Conservation (phyloP, 2,113 vertebrate species). For the Crotophaga sulcirostris region DNA sequence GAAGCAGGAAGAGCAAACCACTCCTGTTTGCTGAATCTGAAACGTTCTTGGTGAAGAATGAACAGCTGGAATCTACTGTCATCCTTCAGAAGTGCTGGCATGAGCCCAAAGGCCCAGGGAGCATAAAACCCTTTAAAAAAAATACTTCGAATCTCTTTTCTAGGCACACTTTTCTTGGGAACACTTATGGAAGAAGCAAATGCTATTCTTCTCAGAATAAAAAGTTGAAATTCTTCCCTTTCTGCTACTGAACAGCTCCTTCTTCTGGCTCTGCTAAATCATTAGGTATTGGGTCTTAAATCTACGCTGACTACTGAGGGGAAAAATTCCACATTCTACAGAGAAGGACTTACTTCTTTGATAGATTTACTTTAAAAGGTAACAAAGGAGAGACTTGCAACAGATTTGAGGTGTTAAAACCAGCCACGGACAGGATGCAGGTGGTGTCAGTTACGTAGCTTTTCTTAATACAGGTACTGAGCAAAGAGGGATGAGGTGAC, state of each 20-base stretch:
- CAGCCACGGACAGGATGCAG: not conserved
- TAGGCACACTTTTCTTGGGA: not conserved
- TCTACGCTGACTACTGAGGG: not conserved
- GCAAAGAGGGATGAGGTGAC: not conserved
- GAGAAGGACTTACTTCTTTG: not conserved
- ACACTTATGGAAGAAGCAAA: not conserved
- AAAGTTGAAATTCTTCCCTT: not conserved
- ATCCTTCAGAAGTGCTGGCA: not conserved
- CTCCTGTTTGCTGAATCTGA: not conserved
- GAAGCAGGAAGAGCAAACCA: not conserved
- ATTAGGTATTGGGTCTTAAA: constrained; percentile 2
- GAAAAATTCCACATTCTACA: not conserved
- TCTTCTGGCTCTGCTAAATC: not conserved
- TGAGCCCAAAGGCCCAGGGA: not conserved
- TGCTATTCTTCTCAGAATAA: not conserved
- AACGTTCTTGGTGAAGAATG: not conserved
- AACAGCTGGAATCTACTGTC: not conserved
- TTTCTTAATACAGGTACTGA: not conserved
- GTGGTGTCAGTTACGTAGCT: not conserved
- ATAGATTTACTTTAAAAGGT: not conserved
- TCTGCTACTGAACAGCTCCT: not conserved
- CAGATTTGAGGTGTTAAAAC: not conserved
- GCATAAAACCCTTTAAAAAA: not conserved
- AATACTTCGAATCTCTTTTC: not conserved
- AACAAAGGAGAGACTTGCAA: not conserved